These are phyloP conservation scores for Lytechinus variegatus DNA, from an alignment of 35 echinoderm and acorn worm genomes.

Conservation along the genomic window DNA sequence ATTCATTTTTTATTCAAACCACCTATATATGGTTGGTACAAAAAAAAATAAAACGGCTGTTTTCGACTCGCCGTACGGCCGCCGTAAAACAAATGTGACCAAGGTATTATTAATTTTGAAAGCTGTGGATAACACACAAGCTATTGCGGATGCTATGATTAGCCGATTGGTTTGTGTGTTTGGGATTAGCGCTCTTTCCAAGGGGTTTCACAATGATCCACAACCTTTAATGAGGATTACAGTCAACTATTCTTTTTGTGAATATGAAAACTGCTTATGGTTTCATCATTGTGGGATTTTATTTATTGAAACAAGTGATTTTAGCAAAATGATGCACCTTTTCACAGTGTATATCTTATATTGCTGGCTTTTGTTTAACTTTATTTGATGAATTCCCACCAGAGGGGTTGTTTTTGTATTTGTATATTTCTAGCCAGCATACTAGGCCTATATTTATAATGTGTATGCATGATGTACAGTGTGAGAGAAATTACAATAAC, in stretches of 20 bases:
- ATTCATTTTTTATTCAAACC: too few species aligned
- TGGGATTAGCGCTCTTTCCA: too few species aligned
- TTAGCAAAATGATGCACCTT: not conserved
- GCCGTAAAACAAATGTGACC: too few species aligned
- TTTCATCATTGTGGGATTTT: not conserved
- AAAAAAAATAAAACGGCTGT: too few species aligned
- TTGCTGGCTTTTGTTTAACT: not conserved
- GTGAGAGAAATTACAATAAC: not conserved
- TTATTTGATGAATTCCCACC: not conserved
- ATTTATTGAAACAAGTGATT: not conserved
- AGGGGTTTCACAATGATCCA: too few species aligned
- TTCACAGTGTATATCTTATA: not conserved
- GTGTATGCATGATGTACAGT: constrained; percentile 10
- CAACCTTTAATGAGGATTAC: too few species aligned
- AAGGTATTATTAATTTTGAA: not conserved
- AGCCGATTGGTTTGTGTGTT: too few species aligned
- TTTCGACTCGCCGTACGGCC: too few species aligned
- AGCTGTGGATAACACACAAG: too few species aligned
- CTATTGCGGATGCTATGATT: too few species aligned
- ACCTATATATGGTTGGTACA: too few species aligned
- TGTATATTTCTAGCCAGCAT: not conserved
- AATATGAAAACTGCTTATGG: not conserved
- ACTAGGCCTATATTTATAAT: not conserved
- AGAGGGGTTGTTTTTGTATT: not conserved
- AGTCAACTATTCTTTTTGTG: not conserved